phyloP scores from a whole-genome alignment of 2,888 invertebrate genomes.

The Linnaemya tessellans region DNA sequence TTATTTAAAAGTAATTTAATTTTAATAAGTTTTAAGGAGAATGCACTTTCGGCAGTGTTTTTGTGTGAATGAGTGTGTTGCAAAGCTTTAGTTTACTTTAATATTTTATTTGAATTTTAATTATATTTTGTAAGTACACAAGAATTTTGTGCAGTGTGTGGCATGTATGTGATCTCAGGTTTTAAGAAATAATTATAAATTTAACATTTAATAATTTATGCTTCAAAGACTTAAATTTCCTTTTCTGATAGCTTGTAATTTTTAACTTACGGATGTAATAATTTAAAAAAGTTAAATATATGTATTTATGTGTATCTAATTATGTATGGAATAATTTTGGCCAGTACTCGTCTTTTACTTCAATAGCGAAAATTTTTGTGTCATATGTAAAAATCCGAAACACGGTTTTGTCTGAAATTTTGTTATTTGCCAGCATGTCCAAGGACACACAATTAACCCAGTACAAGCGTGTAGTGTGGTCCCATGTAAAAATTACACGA shows the following conservation, averaged over 20 bases:
- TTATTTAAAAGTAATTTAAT: constrained; percentile 14
- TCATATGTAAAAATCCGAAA: not conserved
- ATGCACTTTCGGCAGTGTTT: constrained; percentile 19
- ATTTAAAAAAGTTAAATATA: not conserved
- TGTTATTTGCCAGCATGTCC: no score
- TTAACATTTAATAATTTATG: constrained; percentile 16
- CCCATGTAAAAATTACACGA: no score
- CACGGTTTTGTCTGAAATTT: not conserved
- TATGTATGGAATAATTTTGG: not conserved
- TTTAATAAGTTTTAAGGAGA: constrained; percentile 4
- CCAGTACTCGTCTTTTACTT: no score
- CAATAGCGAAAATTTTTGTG: no score
- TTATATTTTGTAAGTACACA: constrained; percentile 16
- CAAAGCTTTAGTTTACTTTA: constrained; percentile 6
- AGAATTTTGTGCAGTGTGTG: not conserved
- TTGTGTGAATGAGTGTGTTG: constrained; percentile 1
- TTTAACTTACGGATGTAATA: not conserved
- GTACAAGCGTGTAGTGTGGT: no score
- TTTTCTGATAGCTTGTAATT: constrained; percentile 18
- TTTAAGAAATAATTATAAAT: constrained; percentile 47
- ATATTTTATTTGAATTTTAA: constrained; percentile 23
- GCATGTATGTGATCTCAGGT: constrained; percentile 66
- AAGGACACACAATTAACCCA: no score
- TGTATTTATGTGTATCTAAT: not conserved
- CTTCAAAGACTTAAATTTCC: constrained; percentile 6